A percentile compares a stretch with the other conserved stretches of the same genome.
phyloP scores from a whole-genome alignment of 2,888 invertebrate genomes.

The Drosophila prostipennis region DNA sequence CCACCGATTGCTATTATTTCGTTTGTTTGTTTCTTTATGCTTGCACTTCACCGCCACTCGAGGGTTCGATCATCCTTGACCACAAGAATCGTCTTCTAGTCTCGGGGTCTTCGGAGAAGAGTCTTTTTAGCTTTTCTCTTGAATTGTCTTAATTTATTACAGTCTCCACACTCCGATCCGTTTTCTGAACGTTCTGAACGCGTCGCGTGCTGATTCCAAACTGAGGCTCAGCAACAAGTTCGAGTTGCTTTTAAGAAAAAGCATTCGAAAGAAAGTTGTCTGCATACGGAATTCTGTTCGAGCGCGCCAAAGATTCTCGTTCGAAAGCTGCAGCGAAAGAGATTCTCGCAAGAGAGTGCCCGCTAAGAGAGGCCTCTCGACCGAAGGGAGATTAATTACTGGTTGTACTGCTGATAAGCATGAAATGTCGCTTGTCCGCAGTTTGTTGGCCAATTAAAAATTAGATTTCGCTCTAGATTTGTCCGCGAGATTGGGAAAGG shows the following conservation, averaged over 20 bases:
- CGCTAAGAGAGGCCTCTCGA: constrained; percentile 20
- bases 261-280: constrained; percentile 71
- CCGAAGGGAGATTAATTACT: constrained; percentile 25
- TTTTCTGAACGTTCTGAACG: constrained; percentile 65
- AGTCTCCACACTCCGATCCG: constrained; percentile 5
- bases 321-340: constrained; percentile 45
- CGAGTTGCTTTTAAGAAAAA: constrained; percentile 74
- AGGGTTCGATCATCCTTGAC: constrained; percentile 57
- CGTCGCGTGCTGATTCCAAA: constrained; percentile 70
- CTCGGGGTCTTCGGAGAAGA: constrained; percentile 27
- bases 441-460: constrained; percentile 49
- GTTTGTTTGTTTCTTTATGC: constrained; percentile 32
- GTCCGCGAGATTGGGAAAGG: constrained; percentile 6
- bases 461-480: constrained; percentile 40
- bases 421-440: constrained; percentile 37
- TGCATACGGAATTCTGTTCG: too few relatives aligned
- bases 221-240: constrained; percentile 53
- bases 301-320: constrained; percentile 61
- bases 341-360: constrained; percentile 27
- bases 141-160: neutral
- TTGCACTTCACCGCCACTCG: constrained; percentile 69
- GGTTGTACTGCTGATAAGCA: constrained; percentile 32
- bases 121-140: constrained; percentile 24
- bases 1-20: constrained; percentile 16
- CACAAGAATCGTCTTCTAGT: constrained; percentile 55